Percentiles rank a stretch among this genome's conserved stretches.
These are phyloP conservation scores for Athalia rosae DNA, from an alignment of 2,888 invertebrate genomes.

Conservation along the genomic window DNA sequence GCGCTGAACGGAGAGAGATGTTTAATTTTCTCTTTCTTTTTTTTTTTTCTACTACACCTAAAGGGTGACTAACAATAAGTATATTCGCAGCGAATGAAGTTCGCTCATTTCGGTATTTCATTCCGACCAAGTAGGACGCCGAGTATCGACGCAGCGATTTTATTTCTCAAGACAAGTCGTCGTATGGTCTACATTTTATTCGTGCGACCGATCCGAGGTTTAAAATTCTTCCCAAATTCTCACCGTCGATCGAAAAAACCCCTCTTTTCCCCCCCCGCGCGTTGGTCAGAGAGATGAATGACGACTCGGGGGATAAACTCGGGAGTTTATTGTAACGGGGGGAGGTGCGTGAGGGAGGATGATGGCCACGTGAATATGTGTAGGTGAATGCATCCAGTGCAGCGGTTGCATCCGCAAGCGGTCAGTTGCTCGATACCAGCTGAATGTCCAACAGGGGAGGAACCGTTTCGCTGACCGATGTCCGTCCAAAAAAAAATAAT, in stretches of 20 bases:
- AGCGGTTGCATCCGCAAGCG: slow-evolving; percentile 70
- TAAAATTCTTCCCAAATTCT: no score
- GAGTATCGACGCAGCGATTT: background rate
- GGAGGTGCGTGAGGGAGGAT: background rate
- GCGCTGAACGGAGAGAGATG: background rate
- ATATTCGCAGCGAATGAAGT: no score
- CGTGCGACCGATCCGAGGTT: no score
- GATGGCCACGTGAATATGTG: slow-evolving; percentile 52
- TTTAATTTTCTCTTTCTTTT: no score
- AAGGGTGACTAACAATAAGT: background rate
- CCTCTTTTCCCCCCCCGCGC: no score
- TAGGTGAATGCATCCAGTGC: slow-evolving; percentile 71
- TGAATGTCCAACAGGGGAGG: slow-evolving; percentile 15
- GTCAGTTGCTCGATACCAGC: slow-evolving; percentile 68
- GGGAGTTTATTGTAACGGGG: background rate
- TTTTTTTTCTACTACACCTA: background rate
- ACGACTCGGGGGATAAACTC: background rate
- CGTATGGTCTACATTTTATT: no score
- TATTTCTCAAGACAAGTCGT: no score
- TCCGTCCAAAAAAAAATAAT: no score
- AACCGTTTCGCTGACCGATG: no score
- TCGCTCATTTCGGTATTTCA: slow-evolving; percentile 16
- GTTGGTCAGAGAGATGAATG: background rate
- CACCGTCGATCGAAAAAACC: no score
- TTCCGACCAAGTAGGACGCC: slow-evolving; percentile 7